Conservation (phyloP, 2,113 vertebrate genomes). For the Peromyscus polionotus region DNA sequence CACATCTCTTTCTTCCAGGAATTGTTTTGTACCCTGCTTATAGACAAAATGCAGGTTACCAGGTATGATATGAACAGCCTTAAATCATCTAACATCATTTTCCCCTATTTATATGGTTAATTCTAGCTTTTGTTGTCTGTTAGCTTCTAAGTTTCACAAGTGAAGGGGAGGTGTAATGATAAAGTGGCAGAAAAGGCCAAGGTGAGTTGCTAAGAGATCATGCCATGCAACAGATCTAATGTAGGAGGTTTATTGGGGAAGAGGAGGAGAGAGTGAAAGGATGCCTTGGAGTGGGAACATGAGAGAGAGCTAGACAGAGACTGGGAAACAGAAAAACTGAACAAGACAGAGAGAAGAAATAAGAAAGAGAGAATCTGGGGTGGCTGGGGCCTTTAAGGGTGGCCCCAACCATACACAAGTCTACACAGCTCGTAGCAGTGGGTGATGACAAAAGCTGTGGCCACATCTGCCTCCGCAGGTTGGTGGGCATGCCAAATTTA, state of each 20-base stretch:
- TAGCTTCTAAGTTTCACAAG: background rate
- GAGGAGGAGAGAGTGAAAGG: background rate
- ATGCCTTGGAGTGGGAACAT: background rate
- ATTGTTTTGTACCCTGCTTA: background rate
- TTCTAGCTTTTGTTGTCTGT: background rate
- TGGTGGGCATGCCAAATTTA: background rate
- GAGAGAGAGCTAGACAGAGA: background rate
- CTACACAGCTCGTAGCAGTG: background rate
- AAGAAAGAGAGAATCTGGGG: background rate
- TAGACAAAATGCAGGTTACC: conserved; percentile 21
- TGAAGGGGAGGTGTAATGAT: background rate
- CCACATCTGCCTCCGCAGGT: background rate
- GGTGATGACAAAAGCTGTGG: too few species aligned
- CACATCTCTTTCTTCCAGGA: background rate
- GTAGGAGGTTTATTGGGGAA: background rate
- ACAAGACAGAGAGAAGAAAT: background rate
- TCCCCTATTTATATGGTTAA: background rate
- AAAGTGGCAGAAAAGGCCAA: background rate
- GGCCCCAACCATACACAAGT: background rate
- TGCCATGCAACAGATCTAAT: background rate
- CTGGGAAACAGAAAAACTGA: background rate
- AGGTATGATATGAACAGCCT: background rate
- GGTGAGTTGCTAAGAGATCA: background rate
- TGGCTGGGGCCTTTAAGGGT: background rate
- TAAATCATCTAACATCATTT: background rate